Evolutionary conservation across 2,888 invertebrate species (phyloP), one percentile per base, ranked within the genome.

Genomic region (Nomada goodeniana): DNA sequence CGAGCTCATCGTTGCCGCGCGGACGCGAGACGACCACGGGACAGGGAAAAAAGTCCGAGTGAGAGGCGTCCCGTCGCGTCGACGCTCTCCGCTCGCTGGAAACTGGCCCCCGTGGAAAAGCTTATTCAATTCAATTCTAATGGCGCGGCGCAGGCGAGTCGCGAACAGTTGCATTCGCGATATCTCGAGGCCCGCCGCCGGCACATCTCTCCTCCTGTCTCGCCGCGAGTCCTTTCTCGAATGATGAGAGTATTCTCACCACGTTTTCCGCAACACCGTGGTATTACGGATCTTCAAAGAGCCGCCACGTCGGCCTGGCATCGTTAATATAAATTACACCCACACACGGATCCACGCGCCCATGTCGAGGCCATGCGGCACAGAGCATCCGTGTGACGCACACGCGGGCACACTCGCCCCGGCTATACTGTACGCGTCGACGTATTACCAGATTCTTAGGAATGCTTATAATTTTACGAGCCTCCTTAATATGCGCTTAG

Each of bases 181-280:
- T 84, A 70, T 53, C 63, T 61, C 64, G 53, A 44, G 72, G 59
- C 61, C 60, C 55, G 42, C 42, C 80, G 63, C 61, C 65, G 70
- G 74, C 70, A 71, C 23, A 9, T 20, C 15, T 15, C 68, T 15
- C 23, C 18, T 23, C 61, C 64, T 50, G 73, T 71, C 63, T 65
- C 73, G 18, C 36, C 70, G 73, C 76, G 55, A 76, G 77, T 50
- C 79, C 67, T 73, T 81, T 75, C 72, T 73, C 85, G 73, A 89
- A 90, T 89, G 90, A 91, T 89, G 91, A 91, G 91, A 91, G 90
- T 92, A 89, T 92, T 92, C 92, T 91, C 91, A 90, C 92, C 91
- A 87, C 87, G 86, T 88, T 89, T 84, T 82, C 86, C 73, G 76
- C 83, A 83, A 85, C 85, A 86, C 70, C 84, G 76, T 78, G 72